Conservation (phyloP, 2,888 invertebrate species). For the Leptopterna dolabrata region DNA sequence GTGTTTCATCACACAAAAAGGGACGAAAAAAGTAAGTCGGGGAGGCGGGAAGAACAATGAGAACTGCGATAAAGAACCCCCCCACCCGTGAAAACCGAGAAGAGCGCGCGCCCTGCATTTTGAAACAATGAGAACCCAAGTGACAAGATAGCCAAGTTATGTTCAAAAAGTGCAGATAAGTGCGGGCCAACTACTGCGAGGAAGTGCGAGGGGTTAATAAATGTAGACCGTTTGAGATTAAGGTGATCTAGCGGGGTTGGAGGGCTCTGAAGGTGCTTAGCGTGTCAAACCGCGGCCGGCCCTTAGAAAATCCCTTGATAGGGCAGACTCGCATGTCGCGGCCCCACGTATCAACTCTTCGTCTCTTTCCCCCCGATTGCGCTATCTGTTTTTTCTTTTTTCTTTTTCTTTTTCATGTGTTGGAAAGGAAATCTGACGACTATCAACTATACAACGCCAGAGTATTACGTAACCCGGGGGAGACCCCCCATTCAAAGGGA, state of each 20-base stretch:
- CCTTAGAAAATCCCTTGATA: neutral
- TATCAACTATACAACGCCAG: neutral
- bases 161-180: conserved; percentile 14
- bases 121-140: conserved; percentile 5
- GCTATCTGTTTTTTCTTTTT: too few species aligned
- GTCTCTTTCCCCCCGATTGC: neutral
- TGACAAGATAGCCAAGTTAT: conserved; percentile 22
- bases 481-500: neutral
- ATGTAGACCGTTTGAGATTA: conserved; percentile 11
- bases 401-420: neutral
- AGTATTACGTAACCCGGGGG: neutral
- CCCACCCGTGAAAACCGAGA: neutral
- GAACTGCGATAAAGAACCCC: conserved; percentile 1
- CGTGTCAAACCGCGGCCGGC: neutral
- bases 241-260: neutral
- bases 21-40: neutral
- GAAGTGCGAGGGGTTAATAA: conserved; percentile 1
- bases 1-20: neutral
- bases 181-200: neutral
- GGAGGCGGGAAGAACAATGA: neutral
- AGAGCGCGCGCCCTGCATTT: conserved; percentile 23
- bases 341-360: conserved; percentile 5
- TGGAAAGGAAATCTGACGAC: neutral
- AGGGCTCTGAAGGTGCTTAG: neutral
- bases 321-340: conserved; percentile 15